Conservation (phyloP, 2,888 invertebrate genomes). For the Coenonympha arcania region DNA sequence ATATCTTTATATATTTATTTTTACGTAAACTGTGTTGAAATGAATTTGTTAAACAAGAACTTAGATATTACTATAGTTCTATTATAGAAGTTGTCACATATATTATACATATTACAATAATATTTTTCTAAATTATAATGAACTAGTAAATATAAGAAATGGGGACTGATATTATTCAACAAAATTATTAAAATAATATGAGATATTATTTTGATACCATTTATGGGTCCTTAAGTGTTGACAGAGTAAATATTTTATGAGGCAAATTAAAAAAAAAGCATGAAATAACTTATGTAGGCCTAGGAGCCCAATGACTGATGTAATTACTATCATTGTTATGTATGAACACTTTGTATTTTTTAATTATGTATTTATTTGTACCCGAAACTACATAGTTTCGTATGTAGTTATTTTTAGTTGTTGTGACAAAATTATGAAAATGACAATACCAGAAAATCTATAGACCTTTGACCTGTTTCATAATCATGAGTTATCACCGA, state of each 20-base stretch:
- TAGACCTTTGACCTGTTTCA: no score
- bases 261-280: no score
- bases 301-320: conserved; percentile 11
- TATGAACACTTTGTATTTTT: background rate
- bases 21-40: conserved; percentile 7
- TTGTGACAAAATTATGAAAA: no score
- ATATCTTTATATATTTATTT: conserved; percentile 22
- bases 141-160: background rate
- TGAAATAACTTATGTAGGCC: no score
- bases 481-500: no score
- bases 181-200: background rate
- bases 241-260: no score
- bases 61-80: no score
- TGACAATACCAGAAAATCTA: no score
- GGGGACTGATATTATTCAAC: background rate
- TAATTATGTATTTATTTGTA: background rate
- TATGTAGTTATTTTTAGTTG: no score
- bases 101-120: conserved; percentile 16
- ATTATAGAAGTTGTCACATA: conserved; percentile 14
- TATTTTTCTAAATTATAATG: conserved; percentile 17
- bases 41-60: conserved; percentile 8
- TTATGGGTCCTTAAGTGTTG: no score
- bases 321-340: background rate
- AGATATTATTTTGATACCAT: background rate
- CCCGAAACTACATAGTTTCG: no score